Evolutionary conservation across 2,888 invertebrate species (phyloP).

Genomic region (Acronicta leporina): DNA sequence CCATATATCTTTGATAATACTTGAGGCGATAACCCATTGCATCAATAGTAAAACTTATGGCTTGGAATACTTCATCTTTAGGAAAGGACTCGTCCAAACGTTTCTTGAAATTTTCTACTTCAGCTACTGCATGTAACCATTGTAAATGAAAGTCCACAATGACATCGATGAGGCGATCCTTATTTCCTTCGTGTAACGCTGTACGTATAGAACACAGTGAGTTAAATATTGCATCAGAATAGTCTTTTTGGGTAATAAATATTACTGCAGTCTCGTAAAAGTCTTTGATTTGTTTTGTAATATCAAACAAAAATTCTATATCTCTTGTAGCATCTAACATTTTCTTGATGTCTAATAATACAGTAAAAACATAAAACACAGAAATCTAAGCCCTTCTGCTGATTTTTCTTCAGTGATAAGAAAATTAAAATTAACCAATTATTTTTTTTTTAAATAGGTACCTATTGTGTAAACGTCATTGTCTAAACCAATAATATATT

Average conservation of each 20-base stretch:
- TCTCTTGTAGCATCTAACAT: slow-evolving; percentile 55
- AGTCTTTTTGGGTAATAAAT: slow-evolving; percentile 77
- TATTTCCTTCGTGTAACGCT: slow-evolving; percentile 62
- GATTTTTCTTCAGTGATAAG: no score
- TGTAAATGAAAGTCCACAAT: slow-evolving; percentile 80
- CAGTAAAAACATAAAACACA: neutral
- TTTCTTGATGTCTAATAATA: slow-evolving; percentile 15
- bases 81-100: slow-evolving; percentile 55
- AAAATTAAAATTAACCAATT: no score
- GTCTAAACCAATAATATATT: no score
- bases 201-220: slow-evolving; percentile 71
- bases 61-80: slow-evolving; percentile 71
- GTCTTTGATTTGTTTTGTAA: slow-evolving; percentile 76
- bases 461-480: neutral
- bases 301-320: slow-evolving; percentile 73
- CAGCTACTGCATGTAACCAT: slow-evolving; percentile 78
- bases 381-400: neutral
- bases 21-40: slow-evolving; percentile 72
- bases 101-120: slow-evolving; percentile 73
- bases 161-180: slow-evolving; percentile 67
- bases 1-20: slow-evolving; percentile 75
- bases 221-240: slow-evolving; percentile 75
- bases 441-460: no score
- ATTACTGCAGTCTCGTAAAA: slow-evolving; percentile 81
- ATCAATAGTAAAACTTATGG: slow-evolving; percentile 78